These are phyloP conservation scores for Pteruthius melanotis DNA, from an alignment of 2,113 vertebrate genomes.

Conservation along the genomic window DNA sequence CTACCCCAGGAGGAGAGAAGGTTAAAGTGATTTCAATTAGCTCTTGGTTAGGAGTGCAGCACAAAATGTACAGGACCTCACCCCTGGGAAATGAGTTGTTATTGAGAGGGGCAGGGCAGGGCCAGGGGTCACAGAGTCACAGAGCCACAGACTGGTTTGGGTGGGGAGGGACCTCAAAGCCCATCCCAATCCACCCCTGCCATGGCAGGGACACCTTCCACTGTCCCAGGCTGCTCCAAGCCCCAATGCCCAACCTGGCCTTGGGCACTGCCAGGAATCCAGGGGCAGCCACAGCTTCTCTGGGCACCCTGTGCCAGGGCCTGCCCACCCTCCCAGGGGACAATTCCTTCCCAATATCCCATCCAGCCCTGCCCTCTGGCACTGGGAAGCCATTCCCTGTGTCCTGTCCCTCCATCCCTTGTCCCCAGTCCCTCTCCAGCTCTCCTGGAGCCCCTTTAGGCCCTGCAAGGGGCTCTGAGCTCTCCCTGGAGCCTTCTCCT, in stretches of 20 bases:
- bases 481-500: not conserved
- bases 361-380: not conserved
- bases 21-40: not conserved
- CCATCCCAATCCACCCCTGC: not conserved
- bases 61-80: not conserved
- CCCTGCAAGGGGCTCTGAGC: not conserved
- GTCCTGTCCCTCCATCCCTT: not conserved
- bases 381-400: not conserved
- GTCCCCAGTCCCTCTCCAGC: not conserved
- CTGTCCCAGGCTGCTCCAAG: not conserved
- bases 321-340: not conserved
- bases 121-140: not conserved
- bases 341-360: not conserved
- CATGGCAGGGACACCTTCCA: not conserved
- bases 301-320: not conserved
- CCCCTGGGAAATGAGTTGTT: not conserved
- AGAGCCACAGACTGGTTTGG: not conserved
- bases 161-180: not conserved
- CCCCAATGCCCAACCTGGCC: rapidly evolving
- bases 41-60: not conserved
- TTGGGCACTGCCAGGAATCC: not conserved
- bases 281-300: not conserved
- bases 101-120: not conserved
- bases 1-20: not conserved
- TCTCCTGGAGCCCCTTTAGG: not conserved